These are phyloP conservation scores for Scaeva pyrastri DNA, from an alignment of 2,888 invertebrate species.

Conservation along the genomic window DNA sequence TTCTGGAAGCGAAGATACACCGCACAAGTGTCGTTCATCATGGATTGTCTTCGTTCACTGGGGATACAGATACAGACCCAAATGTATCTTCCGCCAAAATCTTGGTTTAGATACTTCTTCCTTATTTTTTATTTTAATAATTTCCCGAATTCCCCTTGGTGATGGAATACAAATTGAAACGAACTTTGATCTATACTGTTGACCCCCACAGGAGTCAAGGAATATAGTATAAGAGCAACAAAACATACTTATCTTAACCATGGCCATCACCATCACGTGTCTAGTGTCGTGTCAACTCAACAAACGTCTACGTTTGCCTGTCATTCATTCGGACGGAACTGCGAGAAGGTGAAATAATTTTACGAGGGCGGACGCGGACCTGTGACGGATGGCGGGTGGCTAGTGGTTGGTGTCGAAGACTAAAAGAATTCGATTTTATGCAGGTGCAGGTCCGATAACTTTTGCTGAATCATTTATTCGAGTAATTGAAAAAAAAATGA, in stretches of 20 bases:
- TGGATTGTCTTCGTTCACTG: not conserved
- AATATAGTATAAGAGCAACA: slow-evolving; percentile 40
- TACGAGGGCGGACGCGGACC: not conserved
- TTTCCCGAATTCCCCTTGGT: slow-evolving; percentile 57
- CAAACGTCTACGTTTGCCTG: slow-evolving; percentile 53
- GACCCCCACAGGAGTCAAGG: slow-evolving; percentile 63
- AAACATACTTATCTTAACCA: slow-evolving; percentile 53
- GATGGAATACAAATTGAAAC: slow-evolving; percentile 72
- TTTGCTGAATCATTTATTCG: slow-evolving; percentile 74
- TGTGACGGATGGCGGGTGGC: not conserved
- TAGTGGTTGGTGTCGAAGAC: slow-evolving; percentile 24
- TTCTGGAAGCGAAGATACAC: slow-evolving; percentile 39
- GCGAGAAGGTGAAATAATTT: not conserved
- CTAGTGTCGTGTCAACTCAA: slow-evolving; percentile 63
- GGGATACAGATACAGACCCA: no score
- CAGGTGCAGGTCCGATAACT: slow-evolving; percentile 70
- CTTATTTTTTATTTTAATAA: slow-evolving; percentile 47
- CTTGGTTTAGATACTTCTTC: not conserved
- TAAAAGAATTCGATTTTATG: slow-evolving; percentile 72
- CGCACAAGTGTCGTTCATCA: slow-evolving; percentile 72
- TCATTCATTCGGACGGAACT: slow-evolving; percentile 14
- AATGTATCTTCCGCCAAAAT: no score
- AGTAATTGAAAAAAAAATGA: slow-evolving; percentile 69
- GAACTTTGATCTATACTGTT: slow-evolving; percentile 74
- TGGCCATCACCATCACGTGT: slow-evolving; percentile 57